phyloP scores from a whole-genome alignment of 2,888 invertebrate genomes.

The Stenolophus ochropezus region DNA sequence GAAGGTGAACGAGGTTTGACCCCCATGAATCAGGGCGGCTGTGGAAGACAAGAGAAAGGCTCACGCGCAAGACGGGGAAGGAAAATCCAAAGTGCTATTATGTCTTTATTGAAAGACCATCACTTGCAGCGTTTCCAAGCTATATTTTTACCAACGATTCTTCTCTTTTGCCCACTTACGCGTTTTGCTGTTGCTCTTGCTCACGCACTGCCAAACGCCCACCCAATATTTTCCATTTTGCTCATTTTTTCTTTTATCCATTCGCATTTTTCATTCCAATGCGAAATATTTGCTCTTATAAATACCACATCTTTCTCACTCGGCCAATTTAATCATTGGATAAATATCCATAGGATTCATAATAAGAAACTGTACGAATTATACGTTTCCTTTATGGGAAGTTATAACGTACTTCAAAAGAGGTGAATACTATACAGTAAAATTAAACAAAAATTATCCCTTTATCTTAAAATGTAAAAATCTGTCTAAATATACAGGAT shows the following conservation, averaged over 20 bases:
- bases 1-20: constrained; percentile 59
- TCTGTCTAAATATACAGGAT: no score
- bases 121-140: constrained; percentile 59
- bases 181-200: not conserved
- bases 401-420: no score
- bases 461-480: no score
- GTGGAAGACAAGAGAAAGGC: constrained; percentile 51
- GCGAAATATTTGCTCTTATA: no score
- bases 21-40: constrained; percentile 56
- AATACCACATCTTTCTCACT: no score
- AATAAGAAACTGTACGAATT: no score
- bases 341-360: no score
- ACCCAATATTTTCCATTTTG: constrained; percentile 10
- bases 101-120: constrained; percentile 60
- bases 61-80: constrained; percentile 39
- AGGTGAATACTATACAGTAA: no score
- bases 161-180: constrained; percentile 18
- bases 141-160: constrained; percentile 50
- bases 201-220: not conserved
- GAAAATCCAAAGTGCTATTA: constrained; percentile 60
- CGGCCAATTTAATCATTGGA: no score
- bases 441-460: no score
- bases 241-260: not conserved
- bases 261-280: not conserved
- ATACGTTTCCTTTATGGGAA: no score